These are phyloP conservation scores for Pollenia labialis DNA, from an alignment of 2,888 invertebrate species.

Conservation along the genomic window DNA sequence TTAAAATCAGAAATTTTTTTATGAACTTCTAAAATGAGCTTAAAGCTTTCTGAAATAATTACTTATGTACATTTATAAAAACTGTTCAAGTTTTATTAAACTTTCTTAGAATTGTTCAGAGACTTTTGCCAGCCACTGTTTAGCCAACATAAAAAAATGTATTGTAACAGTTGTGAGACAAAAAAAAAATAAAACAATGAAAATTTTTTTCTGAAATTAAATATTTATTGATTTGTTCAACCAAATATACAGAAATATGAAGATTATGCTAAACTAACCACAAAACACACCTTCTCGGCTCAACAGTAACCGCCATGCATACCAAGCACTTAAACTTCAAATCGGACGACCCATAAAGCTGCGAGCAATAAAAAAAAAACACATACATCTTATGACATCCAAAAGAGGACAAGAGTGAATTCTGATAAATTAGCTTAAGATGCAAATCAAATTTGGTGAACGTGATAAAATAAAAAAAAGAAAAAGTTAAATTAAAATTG, in stretches of 20 bases:
- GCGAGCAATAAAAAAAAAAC: neutral
- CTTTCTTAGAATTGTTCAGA: no score
- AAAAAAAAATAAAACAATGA: conserved; percentile 10
- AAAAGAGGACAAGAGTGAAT: neutral
- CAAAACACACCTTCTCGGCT: neutral
- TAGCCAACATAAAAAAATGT: neutral
- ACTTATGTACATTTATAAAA: no score
- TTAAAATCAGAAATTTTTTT: no score
- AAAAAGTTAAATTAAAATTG: no score
- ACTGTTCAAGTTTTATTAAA: no score
- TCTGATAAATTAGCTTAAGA: no score
- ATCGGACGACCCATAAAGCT: neutral
- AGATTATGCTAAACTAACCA: neutral
- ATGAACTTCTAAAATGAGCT: no score
- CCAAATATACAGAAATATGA: neutral
- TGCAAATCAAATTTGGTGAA: no score
- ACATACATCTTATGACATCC: neutral
- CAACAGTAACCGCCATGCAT: neutral
- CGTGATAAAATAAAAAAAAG: no score
- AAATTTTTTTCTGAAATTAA: conserved; percentile 13
- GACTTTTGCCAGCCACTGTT: neutral
- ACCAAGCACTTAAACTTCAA: neutral
- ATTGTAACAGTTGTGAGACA: neutral
- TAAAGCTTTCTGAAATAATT: no score
- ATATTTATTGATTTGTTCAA: neutral